Conservation (phyloP, 2,113 vertebrate species). For the Malaclemys terrapin region DNA sequence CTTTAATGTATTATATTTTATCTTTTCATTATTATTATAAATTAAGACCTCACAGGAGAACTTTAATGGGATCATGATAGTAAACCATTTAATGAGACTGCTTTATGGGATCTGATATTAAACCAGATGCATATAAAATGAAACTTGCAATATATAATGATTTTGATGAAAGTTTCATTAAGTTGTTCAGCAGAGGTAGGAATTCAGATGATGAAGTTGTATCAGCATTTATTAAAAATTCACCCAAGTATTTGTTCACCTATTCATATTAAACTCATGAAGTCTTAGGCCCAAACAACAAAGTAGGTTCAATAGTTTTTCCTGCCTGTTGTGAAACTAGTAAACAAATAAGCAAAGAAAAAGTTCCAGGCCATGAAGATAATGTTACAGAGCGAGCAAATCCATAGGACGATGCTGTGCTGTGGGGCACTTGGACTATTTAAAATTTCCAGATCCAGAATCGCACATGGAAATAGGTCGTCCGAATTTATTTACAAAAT, state of each 20-base stretch:
- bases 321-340: not conserved
- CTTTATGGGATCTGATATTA: not conserved
- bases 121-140: conserved; percentile 11
- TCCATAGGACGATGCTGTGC: not conserved
- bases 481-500: not conserved
- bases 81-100: not conserved
- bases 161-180: conserved; percentile 38
- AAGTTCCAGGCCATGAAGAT: not conserved
- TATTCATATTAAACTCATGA: not conserved
- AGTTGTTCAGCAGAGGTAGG: not conserved
- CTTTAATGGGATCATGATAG: not conserved
- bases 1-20: not conserved
- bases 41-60: not conserved
- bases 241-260: not conserved
- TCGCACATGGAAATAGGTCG: not conserved
- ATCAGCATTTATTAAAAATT: not conserved
- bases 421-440: not conserved
- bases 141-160: not conserved
- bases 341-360: not conserved
- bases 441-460: not conserved
- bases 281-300: not conserved
- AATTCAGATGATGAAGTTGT: not conserved
- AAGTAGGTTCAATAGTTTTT: rapidly evolving
- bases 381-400: not conserved
- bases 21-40: conserved; percentile 20